Evolutionary conservation across 1,140 invertebrate species (phyloP).

Genomic region (Danaus plexippus): DNA sequence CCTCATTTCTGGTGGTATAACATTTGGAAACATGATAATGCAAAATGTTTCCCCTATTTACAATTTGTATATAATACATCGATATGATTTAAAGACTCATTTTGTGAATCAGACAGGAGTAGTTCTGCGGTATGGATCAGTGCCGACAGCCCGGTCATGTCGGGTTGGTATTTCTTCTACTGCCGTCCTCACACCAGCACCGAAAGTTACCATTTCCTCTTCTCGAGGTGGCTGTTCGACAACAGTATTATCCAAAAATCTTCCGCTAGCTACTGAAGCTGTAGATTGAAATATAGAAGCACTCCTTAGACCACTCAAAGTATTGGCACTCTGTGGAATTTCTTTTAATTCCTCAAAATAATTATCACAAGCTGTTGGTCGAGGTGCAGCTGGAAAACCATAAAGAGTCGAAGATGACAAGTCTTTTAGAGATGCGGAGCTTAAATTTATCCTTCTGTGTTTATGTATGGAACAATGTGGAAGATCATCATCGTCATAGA

Average conservation of each 20-base stretch:
- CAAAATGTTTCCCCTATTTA: conserved; percentile 34
- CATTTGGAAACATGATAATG: conserved; percentile 36
- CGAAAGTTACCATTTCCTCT: conserved; percentile 62
- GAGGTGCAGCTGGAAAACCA: conserved; percentile 72
- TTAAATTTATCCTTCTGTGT: conserved; percentile 65
- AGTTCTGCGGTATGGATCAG: conserved; percentile 57
- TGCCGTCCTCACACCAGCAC: conserved; percentile 34
- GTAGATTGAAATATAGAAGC: conserved; percentile 66
- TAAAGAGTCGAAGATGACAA: conserved; percentile 70
- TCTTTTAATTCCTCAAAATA: conserved; percentile 67
- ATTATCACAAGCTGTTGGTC: conserved; percentile 59
- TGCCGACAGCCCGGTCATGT: conserved; percentile 58
- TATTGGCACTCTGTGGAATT: conserved; percentile 64
- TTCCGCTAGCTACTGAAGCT: conserved; percentile 56
- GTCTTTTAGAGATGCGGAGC: conserved; percentile 72
- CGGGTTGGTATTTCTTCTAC: conserved; percentile 38
- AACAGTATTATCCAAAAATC: conserved; percentile 54
- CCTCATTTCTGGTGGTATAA: conserved; percentile 26
- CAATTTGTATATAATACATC: conserved; percentile 41
- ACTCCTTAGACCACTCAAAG: conserved; percentile 58
- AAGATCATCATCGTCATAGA: conserved; percentile 69
- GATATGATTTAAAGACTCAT: conserved; percentile 61
- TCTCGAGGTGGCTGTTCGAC: conserved; percentile 59
- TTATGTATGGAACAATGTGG: conserved; percentile 66
- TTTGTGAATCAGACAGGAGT: conserved; percentile 58